Percentiles rank a stretch among this genome's conserved stretches.
These are phyloP conservation scores for Clistopyga incitator DNA, from an alignment of 2,888 invertebrate genomes.

Conservation along the genomic window DNA sequence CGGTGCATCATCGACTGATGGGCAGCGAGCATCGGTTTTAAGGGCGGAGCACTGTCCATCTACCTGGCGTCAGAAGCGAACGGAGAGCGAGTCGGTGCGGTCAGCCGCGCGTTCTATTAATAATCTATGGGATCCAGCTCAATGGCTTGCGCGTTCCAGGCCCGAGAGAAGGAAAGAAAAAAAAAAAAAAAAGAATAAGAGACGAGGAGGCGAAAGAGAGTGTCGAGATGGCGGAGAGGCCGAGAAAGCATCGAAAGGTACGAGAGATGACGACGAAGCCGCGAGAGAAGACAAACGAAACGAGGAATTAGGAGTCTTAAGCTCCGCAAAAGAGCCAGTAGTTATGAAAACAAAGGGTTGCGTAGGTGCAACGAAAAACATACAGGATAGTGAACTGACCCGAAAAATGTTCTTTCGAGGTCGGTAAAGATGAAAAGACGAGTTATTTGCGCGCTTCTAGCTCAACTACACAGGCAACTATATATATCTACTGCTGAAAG, in stretches of 20 bases:
- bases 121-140: conserved; percentile 82
- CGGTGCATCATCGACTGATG: conserved; percentile 62
- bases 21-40: conserved; percentile 63
- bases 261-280: conserved; percentile 63
- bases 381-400: conserved; percentile 66
- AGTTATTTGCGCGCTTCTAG: conserved; percentile 41
- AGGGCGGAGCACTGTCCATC: conserved; percentile 82
- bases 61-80: conserved; percentile 66
- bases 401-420: conserved; percentile 51
- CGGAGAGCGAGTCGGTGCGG: conserved; percentile 57
- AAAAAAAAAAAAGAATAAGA: conserved; percentile 47
- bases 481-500: conserved; percentile 75
- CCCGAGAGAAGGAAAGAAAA: conserved; percentile 54
- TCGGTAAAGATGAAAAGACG: conserved; percentile 13
- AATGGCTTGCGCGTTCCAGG: conserved; percentile 72
- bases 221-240: conserved; percentile 51
- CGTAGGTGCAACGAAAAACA: conserved; percentile 68
- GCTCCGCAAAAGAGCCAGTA: conserved; percentile 77
- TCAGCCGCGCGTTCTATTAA: conserved; percentile 82
- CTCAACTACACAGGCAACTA: background rate
- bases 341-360: conserved; percentile 81
- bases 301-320: conserved; percentile 80
- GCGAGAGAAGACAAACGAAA: conserved; percentile 60
- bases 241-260: conserved; percentile 65
- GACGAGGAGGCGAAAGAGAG: conserved; percentile 46